These are phyloP conservation scores for Cecidostiba fungosa DNA, from an alignment of 2,888 invertebrate species.

Conservation along the genomic window DNA sequence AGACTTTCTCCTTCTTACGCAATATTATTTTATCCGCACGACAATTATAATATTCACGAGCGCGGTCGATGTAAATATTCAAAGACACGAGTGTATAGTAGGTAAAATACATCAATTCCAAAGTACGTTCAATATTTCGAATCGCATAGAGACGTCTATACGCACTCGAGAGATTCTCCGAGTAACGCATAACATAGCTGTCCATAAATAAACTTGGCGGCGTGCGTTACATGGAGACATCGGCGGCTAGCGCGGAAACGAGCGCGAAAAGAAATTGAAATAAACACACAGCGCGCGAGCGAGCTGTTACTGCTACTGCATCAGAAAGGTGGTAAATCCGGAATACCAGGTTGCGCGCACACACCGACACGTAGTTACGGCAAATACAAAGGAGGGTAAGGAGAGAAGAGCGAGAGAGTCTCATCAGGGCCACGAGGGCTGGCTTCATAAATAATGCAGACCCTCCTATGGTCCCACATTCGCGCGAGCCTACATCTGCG, in stretches of 20 bases:
- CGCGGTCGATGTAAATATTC: not conserved
- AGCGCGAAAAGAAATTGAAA: conserved; percentile 19
- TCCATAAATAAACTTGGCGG: not conserved
- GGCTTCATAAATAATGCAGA: conserved; percentile 78
- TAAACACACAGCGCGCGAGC: not conserved
- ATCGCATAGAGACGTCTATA: not conserved
- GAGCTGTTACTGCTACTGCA: not conserved
- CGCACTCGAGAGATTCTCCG: not conserved
- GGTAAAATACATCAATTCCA: not conserved
- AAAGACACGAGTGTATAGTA: not conserved
- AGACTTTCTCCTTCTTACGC: not conserved
- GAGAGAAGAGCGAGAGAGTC: conserved; percentile 61
- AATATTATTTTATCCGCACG: not conserved
- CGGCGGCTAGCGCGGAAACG: not conserved
- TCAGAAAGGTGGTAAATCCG: conserved; percentile 43
- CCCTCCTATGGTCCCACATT: conserved; percentile 44
- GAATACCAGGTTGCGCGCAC: conserved; percentile 18
- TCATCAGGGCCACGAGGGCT: conserved; percentile 71
- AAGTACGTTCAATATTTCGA: not conserved
- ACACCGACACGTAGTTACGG: not conserved
- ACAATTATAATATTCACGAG: not conserved
- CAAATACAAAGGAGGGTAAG: not conserved
- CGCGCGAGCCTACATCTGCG: not conserved
- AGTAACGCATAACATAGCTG: not conserved
- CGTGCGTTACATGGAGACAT: conserved; percentile 7